Evolutionary conservation across 2,797 vertebrate genomes (phyloP).

Genomic region (Anabacerthia variegaticeps): DNA sequence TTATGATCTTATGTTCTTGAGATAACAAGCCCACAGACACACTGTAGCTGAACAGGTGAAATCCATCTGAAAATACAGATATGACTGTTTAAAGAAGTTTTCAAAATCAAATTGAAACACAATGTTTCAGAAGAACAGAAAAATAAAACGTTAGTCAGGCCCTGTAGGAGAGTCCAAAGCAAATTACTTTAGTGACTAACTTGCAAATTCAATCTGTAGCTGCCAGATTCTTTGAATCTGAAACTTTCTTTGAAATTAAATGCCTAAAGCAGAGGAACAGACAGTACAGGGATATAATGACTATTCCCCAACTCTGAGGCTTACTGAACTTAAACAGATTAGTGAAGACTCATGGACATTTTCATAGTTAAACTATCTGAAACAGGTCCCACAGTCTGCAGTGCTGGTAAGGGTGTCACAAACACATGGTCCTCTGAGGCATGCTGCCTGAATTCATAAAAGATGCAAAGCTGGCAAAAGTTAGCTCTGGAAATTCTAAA

Average conservation of each 20-base stretch:
- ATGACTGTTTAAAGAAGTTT: background rate
- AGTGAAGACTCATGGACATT: background rate
- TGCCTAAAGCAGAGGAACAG: background rate
- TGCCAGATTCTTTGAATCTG: background rate
- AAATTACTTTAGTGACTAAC: background rate
- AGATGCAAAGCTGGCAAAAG: background rate
- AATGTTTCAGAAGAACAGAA: background rate
- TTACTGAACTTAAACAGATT: background rate
- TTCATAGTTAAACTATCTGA: background rate
- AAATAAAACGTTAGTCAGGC: background rate
- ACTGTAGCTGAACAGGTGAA: background rate
- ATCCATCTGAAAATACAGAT: background rate
- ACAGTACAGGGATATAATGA: background rate
- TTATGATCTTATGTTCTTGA: background rate
- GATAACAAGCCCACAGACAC: background rate
- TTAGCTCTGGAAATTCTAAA: background rate
- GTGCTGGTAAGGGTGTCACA: background rate
- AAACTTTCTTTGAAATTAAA: background rate
- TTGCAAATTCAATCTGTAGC: background rate
- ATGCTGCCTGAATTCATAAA: fast-evolving
- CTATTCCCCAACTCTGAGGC: background rate
- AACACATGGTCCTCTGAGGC: background rate
- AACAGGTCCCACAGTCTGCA: background rate
- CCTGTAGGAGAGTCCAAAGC: background rate
- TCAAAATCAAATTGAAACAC: background rate